Percentiles rank a stretch among this genome's conserved stretches.
Evolutionary conservation across 2,888 invertebrate genomes (phyloP).

Genomic region (Acrobeloides nanus): DNA sequence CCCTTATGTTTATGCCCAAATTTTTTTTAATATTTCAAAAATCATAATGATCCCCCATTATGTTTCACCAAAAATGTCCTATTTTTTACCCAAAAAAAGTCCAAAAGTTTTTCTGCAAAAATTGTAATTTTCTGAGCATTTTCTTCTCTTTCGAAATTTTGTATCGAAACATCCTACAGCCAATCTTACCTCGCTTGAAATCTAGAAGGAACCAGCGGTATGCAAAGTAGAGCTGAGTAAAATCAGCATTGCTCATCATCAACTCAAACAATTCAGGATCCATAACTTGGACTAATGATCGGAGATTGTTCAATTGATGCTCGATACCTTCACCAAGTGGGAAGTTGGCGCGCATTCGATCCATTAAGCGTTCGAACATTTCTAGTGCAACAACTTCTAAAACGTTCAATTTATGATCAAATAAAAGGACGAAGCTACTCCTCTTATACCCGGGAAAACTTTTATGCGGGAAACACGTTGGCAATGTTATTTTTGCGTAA

Average conservation of each 20-base stretch:
- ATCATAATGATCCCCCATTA: not conserved
- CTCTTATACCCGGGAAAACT: conserved; percentile 3
- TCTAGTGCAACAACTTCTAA: conserved; percentile 78
- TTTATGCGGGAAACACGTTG: too few relatives aligned
- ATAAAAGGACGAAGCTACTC: conserved; percentile 1
- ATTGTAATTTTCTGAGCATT: not conserved
- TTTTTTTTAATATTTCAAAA: not conserved
- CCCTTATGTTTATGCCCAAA: too few relatives aligned
- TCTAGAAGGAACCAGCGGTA: conserved; percentile 94
- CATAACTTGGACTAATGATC: conserved; percentile 68
- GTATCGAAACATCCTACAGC: not conserved
- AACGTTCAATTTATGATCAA: conserved; percentile 27
- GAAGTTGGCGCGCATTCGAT: conserved; percentile 81
- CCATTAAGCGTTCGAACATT: conserved; percentile 83
- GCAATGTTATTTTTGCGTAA: too few relatives aligned
- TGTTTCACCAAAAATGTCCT: not conserved
- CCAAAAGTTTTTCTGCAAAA: conserved; percentile 1
- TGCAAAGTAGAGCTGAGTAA: conserved; percentile 93
- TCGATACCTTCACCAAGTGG: conserved; percentile 88
- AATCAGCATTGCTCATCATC: conserved; percentile 73
- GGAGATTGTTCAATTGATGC: conserved; percentile 87
- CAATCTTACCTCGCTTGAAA: conserved; percentile 75
- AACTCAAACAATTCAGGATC: conserved; percentile 82
- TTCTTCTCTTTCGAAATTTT: not conserved
- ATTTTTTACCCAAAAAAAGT: not conserved